Conservation (phyloP, 2,113 vertebrate genomes). For the Pluvianellus socialis region DNA sequence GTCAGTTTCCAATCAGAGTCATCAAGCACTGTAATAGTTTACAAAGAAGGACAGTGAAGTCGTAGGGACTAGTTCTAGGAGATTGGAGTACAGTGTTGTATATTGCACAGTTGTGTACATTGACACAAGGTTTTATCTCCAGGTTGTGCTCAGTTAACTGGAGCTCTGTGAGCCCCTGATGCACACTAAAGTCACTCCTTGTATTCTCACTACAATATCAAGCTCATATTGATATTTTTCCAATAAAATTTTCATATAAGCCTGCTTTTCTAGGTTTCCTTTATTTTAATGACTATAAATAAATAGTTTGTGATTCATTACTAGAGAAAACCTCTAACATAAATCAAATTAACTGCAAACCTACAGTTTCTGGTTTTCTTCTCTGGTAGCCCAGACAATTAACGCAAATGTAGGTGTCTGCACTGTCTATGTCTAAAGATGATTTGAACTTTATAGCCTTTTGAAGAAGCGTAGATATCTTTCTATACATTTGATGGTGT, state of each 20-base stretch:
- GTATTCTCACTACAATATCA: neutral
- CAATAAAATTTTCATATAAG: neutral
- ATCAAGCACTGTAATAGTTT: neutral
- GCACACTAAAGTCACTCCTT: neutral
- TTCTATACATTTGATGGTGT: neutral
- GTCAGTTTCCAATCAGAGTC: neutral
- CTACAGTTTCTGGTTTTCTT: neutral
- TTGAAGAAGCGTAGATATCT: neutral
- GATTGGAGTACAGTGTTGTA: neutral
- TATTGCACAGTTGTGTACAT: accelerated
- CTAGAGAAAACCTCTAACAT: neutral
- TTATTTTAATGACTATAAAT: neutral
- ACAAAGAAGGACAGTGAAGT: neutral
- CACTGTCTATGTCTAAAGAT: neutral
- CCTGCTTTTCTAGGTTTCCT: neutral
- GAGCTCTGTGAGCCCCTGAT: neutral
- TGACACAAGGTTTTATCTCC: neutral
- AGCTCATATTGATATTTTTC: neutral
- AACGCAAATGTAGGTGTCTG: neutral
- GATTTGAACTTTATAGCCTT: neutral
- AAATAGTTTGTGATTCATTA: neutral
- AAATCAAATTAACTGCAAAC: neutral
- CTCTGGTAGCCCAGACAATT: neutral
- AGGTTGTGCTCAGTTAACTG: neutral
- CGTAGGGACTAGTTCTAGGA: neutral